These are phyloP conservation scores for Calliphora vomitoria DNA, from an alignment of 2,888 invertebrate species.

Conservation along the genomic window DNA sequence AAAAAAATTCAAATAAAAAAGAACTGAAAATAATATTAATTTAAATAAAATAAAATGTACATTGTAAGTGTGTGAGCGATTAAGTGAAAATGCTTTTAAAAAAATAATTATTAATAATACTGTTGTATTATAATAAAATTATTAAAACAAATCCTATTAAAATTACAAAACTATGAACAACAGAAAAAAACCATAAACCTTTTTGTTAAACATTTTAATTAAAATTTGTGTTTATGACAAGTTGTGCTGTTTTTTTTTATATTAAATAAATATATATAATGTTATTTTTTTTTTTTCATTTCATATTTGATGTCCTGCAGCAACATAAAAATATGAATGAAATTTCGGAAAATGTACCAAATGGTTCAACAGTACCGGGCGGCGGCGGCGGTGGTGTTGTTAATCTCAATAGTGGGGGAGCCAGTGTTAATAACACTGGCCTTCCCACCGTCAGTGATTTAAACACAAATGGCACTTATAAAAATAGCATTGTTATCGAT, in stretches of 20 bases:
- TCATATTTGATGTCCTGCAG: conserved; percentile 46
- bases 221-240: conserved; percentile 31
- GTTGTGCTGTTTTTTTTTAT: neutral
- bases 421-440: conserved; percentile 33
- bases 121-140: neutral
- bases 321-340: conserved; percentile 76
- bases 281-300: neutral
- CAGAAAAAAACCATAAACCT: no score
- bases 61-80: conserved; percentile 56
- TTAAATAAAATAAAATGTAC: conserved; percentile 57
- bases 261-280: neutral
- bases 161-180: neutral
- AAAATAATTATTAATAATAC: no score
- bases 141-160: neutral
- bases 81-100: conserved; percentile 9
- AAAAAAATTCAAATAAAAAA: conserved; percentile 25
- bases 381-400: conserved; percentile 47
- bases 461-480: conserved; percentile 70
- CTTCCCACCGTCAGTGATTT: conserved; percentile 34
- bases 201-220: conserved; percentile 18
- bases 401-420: conserved; percentile 34
- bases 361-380: conserved; percentile 57
- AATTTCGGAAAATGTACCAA: conserved; percentile 62
- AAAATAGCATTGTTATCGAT: conserved; percentile 78
- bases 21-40: neutral